phyloP scores from a whole-genome alignment of 2,888 invertebrate genomes.

The Rhabditoides inermis region DNA sequence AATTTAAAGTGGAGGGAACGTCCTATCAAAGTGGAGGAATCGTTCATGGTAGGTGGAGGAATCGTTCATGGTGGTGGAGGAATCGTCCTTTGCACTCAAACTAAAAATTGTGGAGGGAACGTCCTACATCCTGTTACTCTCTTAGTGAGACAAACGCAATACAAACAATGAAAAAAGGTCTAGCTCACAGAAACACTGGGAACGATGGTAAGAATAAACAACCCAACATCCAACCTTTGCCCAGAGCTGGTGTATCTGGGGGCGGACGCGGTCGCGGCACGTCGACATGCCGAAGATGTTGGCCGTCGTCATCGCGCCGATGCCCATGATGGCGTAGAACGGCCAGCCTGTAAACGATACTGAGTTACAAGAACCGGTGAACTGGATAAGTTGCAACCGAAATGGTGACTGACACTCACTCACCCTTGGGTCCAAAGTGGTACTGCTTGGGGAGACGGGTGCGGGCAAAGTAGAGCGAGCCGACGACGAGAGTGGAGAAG shows the following conservation, averaged over 20 bases:
- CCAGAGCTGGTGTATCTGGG: conserved; percentile 28
- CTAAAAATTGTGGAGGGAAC: too few relatives aligned
- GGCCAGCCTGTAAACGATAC: conserved; percentile 22
- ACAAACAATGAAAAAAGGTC: too few relatives aligned
- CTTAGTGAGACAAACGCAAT: too few relatives aligned
- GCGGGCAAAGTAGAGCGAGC: conserved; percentile 35
- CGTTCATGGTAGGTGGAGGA: too few relatives aligned
- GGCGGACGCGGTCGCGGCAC: conserved; percentile 34
- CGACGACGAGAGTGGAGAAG: conserved; percentile 32
- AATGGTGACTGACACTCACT: not conserved
- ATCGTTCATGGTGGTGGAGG: too few relatives aligned
- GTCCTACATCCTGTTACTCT: too few relatives aligned
- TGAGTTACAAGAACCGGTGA: not conserved
- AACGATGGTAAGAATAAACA: too few relatives aligned
- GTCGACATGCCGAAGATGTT: conserved; percentile 36
- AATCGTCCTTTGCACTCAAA: too few relatives aligned
- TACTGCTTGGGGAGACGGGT: conserved; percentile 32
- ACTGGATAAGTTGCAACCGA: not conserved
- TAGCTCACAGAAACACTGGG: too few relatives aligned
- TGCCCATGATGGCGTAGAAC: conserved; percentile 41
- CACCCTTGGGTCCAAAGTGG: conserved; percentile 41
- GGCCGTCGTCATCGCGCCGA: conserved; percentile 32
- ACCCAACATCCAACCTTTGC: too few relatives aligned
- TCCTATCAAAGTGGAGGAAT: too few relatives aligned
- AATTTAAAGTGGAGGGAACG: too few relatives aligned